These are phyloP conservation scores for Phycodurus eques DNA, from an alignment of 2,113 vertebrate species.

Conservation along the genomic window DNA sequence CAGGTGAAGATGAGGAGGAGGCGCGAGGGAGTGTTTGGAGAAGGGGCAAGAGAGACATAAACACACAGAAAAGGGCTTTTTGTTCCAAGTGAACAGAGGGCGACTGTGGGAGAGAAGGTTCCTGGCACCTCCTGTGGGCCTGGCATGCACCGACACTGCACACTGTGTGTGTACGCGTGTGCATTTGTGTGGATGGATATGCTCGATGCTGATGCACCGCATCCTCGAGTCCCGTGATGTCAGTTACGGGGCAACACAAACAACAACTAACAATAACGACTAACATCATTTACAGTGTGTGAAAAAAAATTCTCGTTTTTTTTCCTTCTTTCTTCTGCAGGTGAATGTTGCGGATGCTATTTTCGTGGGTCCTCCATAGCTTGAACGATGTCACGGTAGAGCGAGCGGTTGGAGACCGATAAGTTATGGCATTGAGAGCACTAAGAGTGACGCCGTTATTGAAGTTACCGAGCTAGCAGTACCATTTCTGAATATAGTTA, in stretches of 20 bases:
- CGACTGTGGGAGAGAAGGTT: slow-evolving; percentile 66
- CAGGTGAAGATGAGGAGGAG: slow-evolving; percentile 40
- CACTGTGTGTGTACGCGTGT: slow-evolving; percentile 16
- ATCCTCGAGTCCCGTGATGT: neutral
- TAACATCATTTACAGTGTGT: too few relatives aligned
- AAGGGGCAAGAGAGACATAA: slow-evolving; percentile 16
- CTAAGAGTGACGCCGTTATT: too few relatives aligned
- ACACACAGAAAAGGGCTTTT: slow-evolving; percentile 50
- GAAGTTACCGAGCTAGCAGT: too few relatives aligned
- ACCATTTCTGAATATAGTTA: too few relatives aligned
- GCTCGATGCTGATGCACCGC: slow-evolving; percentile 7
- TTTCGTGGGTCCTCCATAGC: too few relatives aligned
- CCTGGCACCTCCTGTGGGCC: slow-evolving; percentile 64
- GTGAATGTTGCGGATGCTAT: too few relatives aligned
- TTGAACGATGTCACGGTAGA: too few relatives aligned
- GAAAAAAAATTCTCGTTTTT: too few relatives aligned
- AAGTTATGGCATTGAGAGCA: too few relatives aligned
- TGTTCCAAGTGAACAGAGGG: slow-evolving; percentile 72
- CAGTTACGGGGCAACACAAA: neutral
- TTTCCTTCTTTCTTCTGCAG: too few relatives aligned
- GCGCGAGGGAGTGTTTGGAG: neutral
- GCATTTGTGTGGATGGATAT: slow-evolving; percentile 9
- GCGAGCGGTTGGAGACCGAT: too few relatives aligned
- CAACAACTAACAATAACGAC: too few relatives aligned
- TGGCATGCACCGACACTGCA: slow-evolving; percentile 52